Base-by-base conservation (phyloP, 2,888 invertebrate species). In the Drosophila pegasa region DNA sequence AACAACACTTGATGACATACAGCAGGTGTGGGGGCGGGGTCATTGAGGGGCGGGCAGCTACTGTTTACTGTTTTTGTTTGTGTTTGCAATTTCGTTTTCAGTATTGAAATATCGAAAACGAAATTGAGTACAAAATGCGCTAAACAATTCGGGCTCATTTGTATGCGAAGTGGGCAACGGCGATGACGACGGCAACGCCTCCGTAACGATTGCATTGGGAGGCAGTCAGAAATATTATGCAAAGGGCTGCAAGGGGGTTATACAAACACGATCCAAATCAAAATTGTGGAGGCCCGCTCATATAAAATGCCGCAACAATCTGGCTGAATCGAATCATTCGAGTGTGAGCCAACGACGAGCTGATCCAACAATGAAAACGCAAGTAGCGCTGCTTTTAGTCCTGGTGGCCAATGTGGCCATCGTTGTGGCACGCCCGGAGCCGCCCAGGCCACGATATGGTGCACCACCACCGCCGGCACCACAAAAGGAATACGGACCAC, bases 391-490 rank as follows among this genome's bases (percentile, higher is more conserved):
- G 6, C 45, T 89, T 18, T 52, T 89, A n/a, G 52, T 92, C 52
- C 75, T 93, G 59, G 90, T 91, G 64, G 89, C 91, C 38, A 71
- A 92, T 41, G 62, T 93, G 88, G 93, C 91, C 56, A 85, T 92
- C 45, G 92, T 91, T 16, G 80, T 89, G 70, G 93, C 92, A 14
- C 90, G 93, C 48, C 93, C 92, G 29, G 93, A 93, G 71, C 90
- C 90, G 57, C 93, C 93, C 2, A 87, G 87, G 60, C 60, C 90
- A 25, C 90, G 90, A 25, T 91, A 91, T 43, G 90, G 91, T 9
- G 82, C 92, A 37, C 91, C 92, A 5, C 87, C 89, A 9, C 73
- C 80, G 29, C 80, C 91, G 29, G 87, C 87, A 31, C 90, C 90
- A 31, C 90, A 90, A 75, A 91, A 91, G 78, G 91, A 92, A 72